Conservation (phyloP, 2,888 invertebrate species). For the Melangyna quadrimaculata region DNA sequence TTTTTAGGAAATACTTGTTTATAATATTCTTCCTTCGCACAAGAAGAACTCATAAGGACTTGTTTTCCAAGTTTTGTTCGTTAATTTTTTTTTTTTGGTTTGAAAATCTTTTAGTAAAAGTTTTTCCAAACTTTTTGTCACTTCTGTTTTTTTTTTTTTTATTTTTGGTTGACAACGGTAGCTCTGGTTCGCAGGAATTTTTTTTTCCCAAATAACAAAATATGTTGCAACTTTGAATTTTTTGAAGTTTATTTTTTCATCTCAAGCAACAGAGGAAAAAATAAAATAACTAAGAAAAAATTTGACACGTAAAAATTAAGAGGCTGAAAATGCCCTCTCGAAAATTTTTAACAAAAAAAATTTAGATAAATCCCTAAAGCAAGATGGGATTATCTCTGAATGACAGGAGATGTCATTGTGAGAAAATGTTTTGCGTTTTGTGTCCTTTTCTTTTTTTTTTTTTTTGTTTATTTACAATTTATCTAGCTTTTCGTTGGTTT, state of each 20-base stretch:
- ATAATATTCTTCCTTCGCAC: constrained; percentile 2
- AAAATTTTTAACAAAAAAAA: background rate
- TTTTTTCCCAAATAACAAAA: constrained; percentile 42
- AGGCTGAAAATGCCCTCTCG: constrained; percentile 17
- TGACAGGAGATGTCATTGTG: constrained; percentile 61
- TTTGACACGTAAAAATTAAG: constrained; percentile 39
- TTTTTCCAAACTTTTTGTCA: constrained; percentile 35
- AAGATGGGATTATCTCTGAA: constrained; percentile 58
- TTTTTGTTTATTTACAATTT: too few relatives aligned
- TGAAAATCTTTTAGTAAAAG: constrained; percentile 42
- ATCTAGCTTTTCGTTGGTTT: background rate
- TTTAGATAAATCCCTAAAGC: constrained; percentile 17
- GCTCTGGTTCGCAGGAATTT: constrained; percentile 4
- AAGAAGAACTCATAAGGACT: background rate
- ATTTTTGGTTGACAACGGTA: constrained; percentile 6
- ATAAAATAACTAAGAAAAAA: constrained; percentile 4
- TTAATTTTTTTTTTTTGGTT: background rate
- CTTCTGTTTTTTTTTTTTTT: constrained; percentile 7
- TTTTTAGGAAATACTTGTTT: constrained; percentile 25
- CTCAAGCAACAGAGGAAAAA: background rate
- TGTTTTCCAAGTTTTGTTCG: background rate
- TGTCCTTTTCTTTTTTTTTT: background rate
- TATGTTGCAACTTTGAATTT: constrained; percentile 61
- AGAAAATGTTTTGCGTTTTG: constrained; percentile 19
- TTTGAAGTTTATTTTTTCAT: constrained; percentile 3